Evolutionary conservation across 1,140 invertebrate species (phyloP), one percentile per base, ranked within the genome.

Genomic region (Hylaeus anthracinus): DNA sequence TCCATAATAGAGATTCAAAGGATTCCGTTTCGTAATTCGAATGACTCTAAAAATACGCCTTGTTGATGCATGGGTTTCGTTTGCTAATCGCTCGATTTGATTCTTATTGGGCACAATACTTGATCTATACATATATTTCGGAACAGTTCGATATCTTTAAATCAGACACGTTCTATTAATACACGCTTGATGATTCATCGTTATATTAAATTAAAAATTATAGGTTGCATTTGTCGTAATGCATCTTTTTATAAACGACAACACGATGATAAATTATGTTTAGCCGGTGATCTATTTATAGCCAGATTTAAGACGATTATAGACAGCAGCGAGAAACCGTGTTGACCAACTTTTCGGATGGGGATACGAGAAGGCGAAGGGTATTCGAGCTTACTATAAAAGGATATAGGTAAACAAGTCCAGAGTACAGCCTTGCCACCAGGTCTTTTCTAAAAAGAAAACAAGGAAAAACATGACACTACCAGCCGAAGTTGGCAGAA

Each of bases 351-450:
- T 82, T 85, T 82, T 84, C 60, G 67, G 14, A 58, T 26, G 37
- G 2, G 15, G 56, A 70, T 56, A 77, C 73, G 79, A 70, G 79
- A 70, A 72, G 37, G 39, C 61, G 66, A 86, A 84, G 80, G 74
- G 77, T 71, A 55, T 69, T 75, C 37, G 60, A 66, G 72, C 60
- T 86, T 81, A 65, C 84, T 83, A 82, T 88, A 88, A 82, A 86
- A 87, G 86, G 79, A 65, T 53, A 51, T 78, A 81, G 76, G 81
- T 84, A 84, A 85, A 83, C 86, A 79, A 80, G 84, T 80, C 65
- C 60, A 26, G 67, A 63, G 45, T 48, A 76, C 55, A 83, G 60
- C 84, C 82, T 88, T 84, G 82, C 77, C 67, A 48, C 8, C 37
- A 60, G 66, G 12, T n/a, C 61, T 41, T 67, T 65, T 53, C 39